phyloP scores from a whole-genome alignment of 2,113 vertebrate genomes.

The Brienomyrus brachyistius region DNA sequence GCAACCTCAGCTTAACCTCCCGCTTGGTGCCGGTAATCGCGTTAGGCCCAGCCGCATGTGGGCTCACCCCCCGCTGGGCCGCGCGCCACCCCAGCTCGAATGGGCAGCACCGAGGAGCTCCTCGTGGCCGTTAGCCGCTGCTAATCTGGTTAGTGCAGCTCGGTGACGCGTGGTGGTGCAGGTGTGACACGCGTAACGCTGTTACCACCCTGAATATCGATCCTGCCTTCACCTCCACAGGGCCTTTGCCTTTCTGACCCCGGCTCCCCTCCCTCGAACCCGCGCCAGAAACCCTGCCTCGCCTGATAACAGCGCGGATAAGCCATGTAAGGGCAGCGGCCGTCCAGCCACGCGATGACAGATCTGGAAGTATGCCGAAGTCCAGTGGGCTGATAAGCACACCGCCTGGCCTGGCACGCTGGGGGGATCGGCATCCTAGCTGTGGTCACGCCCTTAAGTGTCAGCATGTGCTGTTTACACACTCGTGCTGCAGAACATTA shows the following conservation, averaged over 20 bases:
- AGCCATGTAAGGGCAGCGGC: not conserved
- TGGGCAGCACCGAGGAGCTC: conserved; percentile 74
- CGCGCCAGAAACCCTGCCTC: not conserved
- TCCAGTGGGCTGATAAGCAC: not conserved
- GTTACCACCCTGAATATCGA: conserved; percentile 68
- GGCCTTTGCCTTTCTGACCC: conserved; percentile 90
- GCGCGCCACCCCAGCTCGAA: conserved; percentile 59
- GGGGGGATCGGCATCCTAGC: not conserved
- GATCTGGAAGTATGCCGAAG: not conserved
- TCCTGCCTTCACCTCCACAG: conserved; percentile 74
- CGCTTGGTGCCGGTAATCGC: conserved; percentile 78
- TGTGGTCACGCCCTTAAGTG: not conserved
- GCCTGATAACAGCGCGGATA: conserved; percentile 27
- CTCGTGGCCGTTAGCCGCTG: conserved; percentile 80
- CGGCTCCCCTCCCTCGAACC: conserved; percentile 36
- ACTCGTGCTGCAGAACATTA: conserved; percentile 4
- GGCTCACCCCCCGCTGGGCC: conserved; percentile 69
- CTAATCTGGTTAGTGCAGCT: conserved; percentile 73
- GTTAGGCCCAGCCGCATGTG: conserved; percentile 81
- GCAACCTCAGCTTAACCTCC: conserved; percentile 71
- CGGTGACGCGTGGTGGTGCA: conserved; percentile 54
- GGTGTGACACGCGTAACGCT: conserved; percentile 73
- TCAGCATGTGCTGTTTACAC: not conserved
- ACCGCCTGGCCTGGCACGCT: not conserved
- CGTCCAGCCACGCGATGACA: conserved; percentile 6